phyloP scores from a whole-genome alignment of 2,797 vertebrate genomes.

The Syncerus caffer region DNA sequence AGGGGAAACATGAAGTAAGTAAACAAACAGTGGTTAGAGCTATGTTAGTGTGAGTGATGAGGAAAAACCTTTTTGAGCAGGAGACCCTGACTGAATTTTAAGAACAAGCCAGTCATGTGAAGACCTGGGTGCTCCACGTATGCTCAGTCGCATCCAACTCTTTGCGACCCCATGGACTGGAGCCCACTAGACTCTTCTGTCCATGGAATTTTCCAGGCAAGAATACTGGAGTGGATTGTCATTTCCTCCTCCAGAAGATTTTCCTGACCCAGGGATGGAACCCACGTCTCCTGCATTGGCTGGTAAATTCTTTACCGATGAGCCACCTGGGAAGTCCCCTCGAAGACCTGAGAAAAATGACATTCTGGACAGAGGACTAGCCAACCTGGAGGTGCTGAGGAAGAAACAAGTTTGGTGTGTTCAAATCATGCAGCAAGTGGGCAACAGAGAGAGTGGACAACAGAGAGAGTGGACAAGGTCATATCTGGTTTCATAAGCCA shows the following conservation, averaged over 20 bases:
- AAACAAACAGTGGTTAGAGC: neutral
- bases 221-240: neutral
- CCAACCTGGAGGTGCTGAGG: neutral
- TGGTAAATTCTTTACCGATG: neutral
- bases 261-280: neutral
- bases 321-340: neutral
- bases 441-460: too few species aligned
- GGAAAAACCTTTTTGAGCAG: neutral
- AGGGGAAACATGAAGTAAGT: neutral
- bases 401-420: neutral
- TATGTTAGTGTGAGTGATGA: neutral
- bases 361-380: neutral
- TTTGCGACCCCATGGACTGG: neutral
- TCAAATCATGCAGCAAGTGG: neutral
- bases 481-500: neutral
- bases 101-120: neutral
- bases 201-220: neutral
- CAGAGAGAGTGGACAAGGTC: too few species aligned
- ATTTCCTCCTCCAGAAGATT: neutral
- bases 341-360: neutral
- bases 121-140: neutral
- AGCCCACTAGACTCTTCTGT: neutral
- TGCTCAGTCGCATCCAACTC: fast-evolving
- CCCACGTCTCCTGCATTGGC: neutral
- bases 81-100: neutral